Evolutionary conservation across 2,797 vertebrate species (phyloP), one percentile per base, ranked within the genome.

Genomic region (Diplodus sargus): DNA sequence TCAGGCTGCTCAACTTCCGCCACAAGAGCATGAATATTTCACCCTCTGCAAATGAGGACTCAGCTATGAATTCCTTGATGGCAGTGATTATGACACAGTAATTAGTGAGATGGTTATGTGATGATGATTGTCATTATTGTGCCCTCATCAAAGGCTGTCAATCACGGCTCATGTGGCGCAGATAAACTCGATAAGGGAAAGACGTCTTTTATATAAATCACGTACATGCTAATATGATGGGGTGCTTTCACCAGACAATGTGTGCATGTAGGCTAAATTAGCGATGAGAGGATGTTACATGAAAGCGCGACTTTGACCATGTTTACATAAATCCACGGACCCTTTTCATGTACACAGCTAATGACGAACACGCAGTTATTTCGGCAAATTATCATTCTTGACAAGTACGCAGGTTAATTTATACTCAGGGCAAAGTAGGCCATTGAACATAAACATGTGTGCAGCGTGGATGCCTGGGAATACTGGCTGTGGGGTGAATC

Each of bases 121-220:
- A 85, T 88, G 88, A 90, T 90, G 85, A 85, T 87, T 78, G 87
- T 90, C 87, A 85, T 91, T 87, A 93, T 85, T 83, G 80, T 79
- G 82, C 52, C 76, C 79, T 84, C 84, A 76, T 91, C 84, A 84
- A 70, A 79, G 34, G 30, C 78, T 89, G 90, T 89, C 89, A 89
- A 73, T 92, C 89, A 85, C 28, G 42, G 70, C 76, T 75, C 47
- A 51, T 74, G 56, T 66, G 70, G 70, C 54, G 87, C 78, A 84
- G 22, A 65, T 66, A 59, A 76, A 79, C 54, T 69, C 9, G 28
- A 56, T 72, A 25, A 63, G 15, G 22, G 42, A 81, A 69, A 60
- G 20, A 43, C 3, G 18, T 74, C 23, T 64, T 74, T 82, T 49
- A 30, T 39, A 47, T 54, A 52, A 76, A 74, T 53, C 7, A 0